Base-by-base conservation (phyloP, 1,140 invertebrate species). In the Orussus abietinus region DNA sequence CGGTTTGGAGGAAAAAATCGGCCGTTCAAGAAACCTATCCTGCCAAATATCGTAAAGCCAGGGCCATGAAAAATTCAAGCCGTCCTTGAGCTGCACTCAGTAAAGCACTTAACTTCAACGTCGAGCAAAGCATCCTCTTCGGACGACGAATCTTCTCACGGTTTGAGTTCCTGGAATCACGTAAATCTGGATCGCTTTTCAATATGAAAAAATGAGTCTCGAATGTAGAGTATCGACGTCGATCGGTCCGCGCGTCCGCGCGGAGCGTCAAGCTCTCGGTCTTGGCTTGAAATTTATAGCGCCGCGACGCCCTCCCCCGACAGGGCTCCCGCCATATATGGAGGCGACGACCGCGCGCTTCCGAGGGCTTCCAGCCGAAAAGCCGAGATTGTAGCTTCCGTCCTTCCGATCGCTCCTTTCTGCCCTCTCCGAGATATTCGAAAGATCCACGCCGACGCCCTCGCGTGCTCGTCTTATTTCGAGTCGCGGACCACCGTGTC, bases 1-100 rank as follows among this genome's bases (percentile, higher is more conserved):
- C 72, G 90, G 46, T 95, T 93, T 78, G 91, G 91, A 5, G 84
- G 90, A 15, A 77, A 76, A 55, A 81, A 85, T 34, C 74, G 87
- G 57, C 87, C 86, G 1, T 92, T 84, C 46, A 80, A 74, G 50
- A 81, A 77, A 66, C 84, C 84, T 2, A 78, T 83, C 37, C 11
- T 66, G 37, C 50, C 59, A 5, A 47, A 49, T 43, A 40, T 63
- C n/a, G 22, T 25, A n/a, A 25, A n/a, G 22, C 22, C n/a, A n/a
- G n/a, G n/a, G n/a, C n/a, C n/a, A n/a, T n/a, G n/a, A n/a, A n/a
- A n/a, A n/a, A n/a, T n/a, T n/a, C n/a, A n/a, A n/a, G n/a, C n/a
- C n/a, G n/a, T n/a, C n/a, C n/a, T n/a, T n/a, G n/a, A n/a, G n/a
- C n/a, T n/a, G n/a, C n/a, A n/a, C n/a, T n/a, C n/a, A n/a, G n/a